phyloP scores from a whole-genome alignment of 2,888 invertebrate species.

The Ormyrus rosae region DNA sequence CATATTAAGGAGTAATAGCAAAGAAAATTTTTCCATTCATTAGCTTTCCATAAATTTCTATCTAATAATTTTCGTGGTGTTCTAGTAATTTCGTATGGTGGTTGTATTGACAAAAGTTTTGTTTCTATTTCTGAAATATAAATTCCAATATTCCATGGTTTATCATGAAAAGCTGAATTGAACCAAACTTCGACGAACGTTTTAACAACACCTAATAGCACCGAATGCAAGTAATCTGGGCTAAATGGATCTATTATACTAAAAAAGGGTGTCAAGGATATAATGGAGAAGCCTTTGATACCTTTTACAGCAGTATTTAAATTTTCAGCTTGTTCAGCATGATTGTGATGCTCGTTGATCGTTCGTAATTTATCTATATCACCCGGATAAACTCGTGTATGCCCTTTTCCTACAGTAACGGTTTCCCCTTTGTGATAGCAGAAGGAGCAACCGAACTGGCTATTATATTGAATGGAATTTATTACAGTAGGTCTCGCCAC shows the following conservation, averaged over 20 bases:
- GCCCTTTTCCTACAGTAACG: neutral
- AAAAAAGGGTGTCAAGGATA: neutral
- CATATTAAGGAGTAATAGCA: constrained; percentile 31
- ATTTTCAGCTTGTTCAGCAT: too few species aligned
- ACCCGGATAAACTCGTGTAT: neutral
- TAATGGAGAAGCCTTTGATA: neutral
- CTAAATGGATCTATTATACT: neutral
- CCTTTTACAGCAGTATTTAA: neutral
- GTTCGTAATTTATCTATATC: too few species aligned
- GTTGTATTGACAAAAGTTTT: constrained; percentile 9
- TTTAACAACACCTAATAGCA: constrained; percentile 7
- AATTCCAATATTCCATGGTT: neutral
- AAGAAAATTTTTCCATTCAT: constrained; percentile 43
- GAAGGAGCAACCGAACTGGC: neutral
- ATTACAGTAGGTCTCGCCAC: neutral
- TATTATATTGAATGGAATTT: neutral
- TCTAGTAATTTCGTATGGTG: constrained; percentile 40
- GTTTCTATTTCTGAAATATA: neutral
- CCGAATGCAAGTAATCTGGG: constrained; percentile 9
- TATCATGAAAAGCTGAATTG: neutral
- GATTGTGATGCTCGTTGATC: too few species aligned
- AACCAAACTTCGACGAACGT: neutral
- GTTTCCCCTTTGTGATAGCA: constrained; percentile 6
- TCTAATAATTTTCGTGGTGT: constrained; percentile 10
- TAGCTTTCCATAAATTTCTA: constrained; percentile 32